Evolutionary conservation across 2,113 vertebrate species (phyloP), one percentile per base, ranked within the genome.

Genomic region (Myotis davidii): DNA sequence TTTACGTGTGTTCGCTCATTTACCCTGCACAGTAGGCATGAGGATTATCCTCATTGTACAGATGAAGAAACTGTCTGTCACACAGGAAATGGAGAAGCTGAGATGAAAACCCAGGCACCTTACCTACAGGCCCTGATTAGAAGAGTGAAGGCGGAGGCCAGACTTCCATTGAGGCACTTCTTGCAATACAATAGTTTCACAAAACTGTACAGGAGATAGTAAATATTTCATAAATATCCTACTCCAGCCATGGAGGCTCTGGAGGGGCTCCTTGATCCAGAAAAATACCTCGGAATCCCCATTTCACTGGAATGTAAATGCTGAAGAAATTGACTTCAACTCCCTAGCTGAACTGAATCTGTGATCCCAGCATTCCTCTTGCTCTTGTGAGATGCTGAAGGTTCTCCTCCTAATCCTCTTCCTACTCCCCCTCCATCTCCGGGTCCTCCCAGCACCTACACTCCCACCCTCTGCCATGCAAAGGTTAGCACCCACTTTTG

Each of bases 291-390:
- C 54, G 54, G 64, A 61, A 52, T 18, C 17, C 16, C 84, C 61
- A 83, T 9, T 82, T 94, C 25, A 21, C 9, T 54, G n/a, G 45
- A 85, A 95, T 29, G 54, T n/a, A 87, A 90, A 4, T 76, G 52
- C 48, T 50, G 50, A 85, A 90, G 65, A 91, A 78, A 78, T 14
- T 39, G 18, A 12, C 59, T 25, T 74, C 6, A 5, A 12, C 10
- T 20, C 42, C 23, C 32, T 9, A 61, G 32, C 5, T 48, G 91
- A 94, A 88, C 37, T 29, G 34, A 86, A 25, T 56, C 25, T 65
- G 25, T 64, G 34, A 39, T 13, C 8, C 37, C 5, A 1, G n/a
- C 67, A 7, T 5, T 64, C 27, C 65, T n/a, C 50, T n/a, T 13
- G 8, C 59, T 65, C 67, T 65, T 32, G 2, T 1, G 25, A 72